Percentiles rank a stretch among this genome's conserved stretches.
Conservation (phyloP, 2,113 vertebrate species). For the Erythrocercus mccallii region DNA sequence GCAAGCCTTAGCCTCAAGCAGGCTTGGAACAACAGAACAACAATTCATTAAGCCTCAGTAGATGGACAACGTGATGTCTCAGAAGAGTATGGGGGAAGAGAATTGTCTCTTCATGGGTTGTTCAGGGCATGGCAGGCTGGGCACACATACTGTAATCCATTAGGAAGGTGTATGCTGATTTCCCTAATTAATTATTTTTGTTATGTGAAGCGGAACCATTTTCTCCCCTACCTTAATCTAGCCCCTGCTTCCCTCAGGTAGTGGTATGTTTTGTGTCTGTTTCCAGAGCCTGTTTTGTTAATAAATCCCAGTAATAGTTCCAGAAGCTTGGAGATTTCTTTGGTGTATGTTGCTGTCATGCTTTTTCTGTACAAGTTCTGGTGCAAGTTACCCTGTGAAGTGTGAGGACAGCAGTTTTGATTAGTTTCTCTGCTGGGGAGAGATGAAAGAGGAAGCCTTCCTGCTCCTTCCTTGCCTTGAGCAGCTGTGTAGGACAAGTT, state of each 20-base stretch:
- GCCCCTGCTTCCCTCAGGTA: not conserved
- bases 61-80: not conserved
- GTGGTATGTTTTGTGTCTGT: not conserved
- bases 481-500: not conserved
- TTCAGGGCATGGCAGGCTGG: not conserved
- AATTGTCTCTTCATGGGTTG: not conserved
- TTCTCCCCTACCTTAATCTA: not conserved
- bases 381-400: not conserved
- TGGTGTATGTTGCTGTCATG: not conserved
- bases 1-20: not conserved
- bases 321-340: not conserved
- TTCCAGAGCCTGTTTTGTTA: not conserved
- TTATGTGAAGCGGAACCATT: not conserved
- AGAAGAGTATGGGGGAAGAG: not conserved
- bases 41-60: not conserved
- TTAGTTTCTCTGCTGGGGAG: not conserved
- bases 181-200: conserved; percentile 15
- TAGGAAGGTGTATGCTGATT: not conserved
- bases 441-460: not conserved
- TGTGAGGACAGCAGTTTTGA: not conserved
- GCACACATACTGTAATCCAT: not conserved
- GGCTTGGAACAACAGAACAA: not conserved
- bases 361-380: not conserved
- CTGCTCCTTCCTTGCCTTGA: not conserved
- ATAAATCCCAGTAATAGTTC: not conserved